These are phyloP conservation scores for Eutrigla gurnardus DNA, from an alignment of 2,797 vertebrate genomes.

Conservation along the genomic window DNA sequence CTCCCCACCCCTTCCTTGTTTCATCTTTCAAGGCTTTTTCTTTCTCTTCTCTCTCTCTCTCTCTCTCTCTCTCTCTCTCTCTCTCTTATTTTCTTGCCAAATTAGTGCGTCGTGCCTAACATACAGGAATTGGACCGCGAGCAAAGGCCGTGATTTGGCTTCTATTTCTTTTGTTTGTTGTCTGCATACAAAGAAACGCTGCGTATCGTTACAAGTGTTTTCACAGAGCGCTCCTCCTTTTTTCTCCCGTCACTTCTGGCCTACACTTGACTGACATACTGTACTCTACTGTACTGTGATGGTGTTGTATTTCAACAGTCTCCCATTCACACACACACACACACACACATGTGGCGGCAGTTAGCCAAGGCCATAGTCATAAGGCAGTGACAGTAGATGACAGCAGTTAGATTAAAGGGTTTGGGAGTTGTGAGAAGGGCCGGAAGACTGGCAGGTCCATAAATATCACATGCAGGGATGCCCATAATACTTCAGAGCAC, in stretches of 20 bases:
- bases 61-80: neutral
- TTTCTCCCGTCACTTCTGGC: slow-evolving; percentile 26
- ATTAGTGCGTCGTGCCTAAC: slow-evolving; percentile 21
- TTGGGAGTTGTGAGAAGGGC: slow-evolving; percentile 67
- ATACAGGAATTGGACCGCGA: slow-evolving; percentile 15
- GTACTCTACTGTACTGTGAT: slow-evolving; percentile 28
- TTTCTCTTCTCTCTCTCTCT: neutral
- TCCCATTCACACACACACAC: slow-evolving; percentile 20
- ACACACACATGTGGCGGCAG: slow-evolving; percentile 38
- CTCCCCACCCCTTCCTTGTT: neutral
- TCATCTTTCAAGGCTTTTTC: neutral
- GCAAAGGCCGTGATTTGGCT: slow-evolving; percentile 13
- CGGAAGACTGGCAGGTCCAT: slow-evolving; percentile 70
- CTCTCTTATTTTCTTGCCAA: slow-evolving; percentile 32
- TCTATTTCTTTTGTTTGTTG: slow-evolving; percentile 11
- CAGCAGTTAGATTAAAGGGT: slow-evolving; percentile 75
- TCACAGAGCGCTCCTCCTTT: slow-evolving; percentile 1
- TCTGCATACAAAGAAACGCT: neutral
- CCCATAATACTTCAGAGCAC: slow-evolving; percentile 63
- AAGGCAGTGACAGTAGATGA: slow-evolving; percentile 73
- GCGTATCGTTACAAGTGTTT: slow-evolving; percentile 6
- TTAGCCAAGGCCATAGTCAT: slow-evolving; percentile 72
- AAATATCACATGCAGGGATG: slow-evolving; percentile 72
- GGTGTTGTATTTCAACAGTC: slow-evolving; percentile 37
- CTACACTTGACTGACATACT: slow-evolving; percentile 51